Conservation (phyloP, 2,797 vertebrate species). For the Coccyzus lansbergi region DNA sequence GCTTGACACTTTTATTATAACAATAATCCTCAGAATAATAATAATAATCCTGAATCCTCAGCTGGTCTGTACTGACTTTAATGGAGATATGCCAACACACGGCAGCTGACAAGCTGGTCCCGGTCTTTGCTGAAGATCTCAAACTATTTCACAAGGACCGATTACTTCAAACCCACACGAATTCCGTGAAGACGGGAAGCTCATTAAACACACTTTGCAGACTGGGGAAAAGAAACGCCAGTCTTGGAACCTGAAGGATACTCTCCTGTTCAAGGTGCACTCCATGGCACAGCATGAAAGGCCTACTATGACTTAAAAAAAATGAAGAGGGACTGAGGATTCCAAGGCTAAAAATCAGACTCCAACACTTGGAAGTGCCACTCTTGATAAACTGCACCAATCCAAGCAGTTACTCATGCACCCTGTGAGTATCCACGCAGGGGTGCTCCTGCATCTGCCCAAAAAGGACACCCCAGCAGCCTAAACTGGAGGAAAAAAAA, state of each 20-base stretch:
- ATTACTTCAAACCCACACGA: neutral
- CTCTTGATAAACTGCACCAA: neutral
- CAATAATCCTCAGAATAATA: neutral
- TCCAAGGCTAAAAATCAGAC: neutral
- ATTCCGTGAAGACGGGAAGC: neutral
- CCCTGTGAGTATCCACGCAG: accelerated
- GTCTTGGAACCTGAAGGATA: accelerated
- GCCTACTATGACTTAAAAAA: neutral
- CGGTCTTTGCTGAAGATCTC: neutral
- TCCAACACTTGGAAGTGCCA: neutral
- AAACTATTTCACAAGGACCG: neutral
- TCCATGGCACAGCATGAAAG: neutral
- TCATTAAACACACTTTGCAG: neutral
- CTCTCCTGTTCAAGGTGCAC: too few relatives aligned
- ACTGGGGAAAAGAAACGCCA: neutral
- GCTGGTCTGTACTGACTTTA: constrained; percentile 46
- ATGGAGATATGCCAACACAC: neutral
- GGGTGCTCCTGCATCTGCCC: neutral
- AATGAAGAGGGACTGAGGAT: neutral
- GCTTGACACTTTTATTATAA: constrained; percentile 50
- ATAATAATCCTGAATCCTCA: constrained; percentile 41
- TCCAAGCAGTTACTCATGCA: neutral
- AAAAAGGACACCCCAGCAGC: neutral
- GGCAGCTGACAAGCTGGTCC: constrained; percentile 1
- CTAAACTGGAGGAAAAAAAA: neutral